Percentiles rank a stretch among this genome's conserved stretches.
Conservation (phyloP, 1,140 invertebrate species). For the Parasteatoda tepidariorum region DNA sequence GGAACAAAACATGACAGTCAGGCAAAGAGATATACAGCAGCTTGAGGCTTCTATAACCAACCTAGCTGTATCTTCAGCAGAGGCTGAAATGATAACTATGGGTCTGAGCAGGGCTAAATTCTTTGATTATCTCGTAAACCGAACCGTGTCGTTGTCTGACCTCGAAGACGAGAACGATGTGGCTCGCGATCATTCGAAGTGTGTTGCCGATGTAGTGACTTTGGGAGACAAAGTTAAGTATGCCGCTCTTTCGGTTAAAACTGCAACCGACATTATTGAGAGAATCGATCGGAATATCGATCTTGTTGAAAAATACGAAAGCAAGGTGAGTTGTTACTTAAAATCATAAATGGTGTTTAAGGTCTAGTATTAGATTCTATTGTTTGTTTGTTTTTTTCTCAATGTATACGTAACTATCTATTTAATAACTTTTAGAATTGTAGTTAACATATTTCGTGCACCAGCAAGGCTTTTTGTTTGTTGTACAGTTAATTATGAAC, state of each 20-base stretch:
- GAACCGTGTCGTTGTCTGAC: too few relatives aligned
- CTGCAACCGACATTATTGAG: not conserved
- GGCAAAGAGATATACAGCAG: not conserved
- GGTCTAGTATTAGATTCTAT: too few relatives aligned
- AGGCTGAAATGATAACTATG: not conserved
- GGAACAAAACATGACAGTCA: not conserved
- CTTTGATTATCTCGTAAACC: conserved; percentile 16
- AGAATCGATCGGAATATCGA: not conserved
- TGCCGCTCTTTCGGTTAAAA: not conserved
- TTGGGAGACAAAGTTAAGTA: not conserved
- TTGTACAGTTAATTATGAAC: too few relatives aligned
- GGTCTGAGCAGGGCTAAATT: conserved; percentile 15
- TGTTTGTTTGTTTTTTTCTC: too few relatives aligned
- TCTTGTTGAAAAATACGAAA: not conserved
- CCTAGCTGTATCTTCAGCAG: conserved; percentile 7
- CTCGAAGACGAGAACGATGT: conserved; percentile 19
- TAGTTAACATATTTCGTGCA: too few relatives aligned
- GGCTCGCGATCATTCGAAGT: not conserved
- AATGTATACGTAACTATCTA: too few relatives aligned
- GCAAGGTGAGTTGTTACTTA: not conserved
- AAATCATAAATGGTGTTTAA: too few relatives aligned
- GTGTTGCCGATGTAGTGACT: not conserved
- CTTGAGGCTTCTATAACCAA: not conserved
- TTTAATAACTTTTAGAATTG: too few relatives aligned
- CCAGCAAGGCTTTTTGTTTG: too few relatives aligned